Conservation (phyloP, 2,113 vertebrate genomes). For the Xenopus laevis region DNA sequence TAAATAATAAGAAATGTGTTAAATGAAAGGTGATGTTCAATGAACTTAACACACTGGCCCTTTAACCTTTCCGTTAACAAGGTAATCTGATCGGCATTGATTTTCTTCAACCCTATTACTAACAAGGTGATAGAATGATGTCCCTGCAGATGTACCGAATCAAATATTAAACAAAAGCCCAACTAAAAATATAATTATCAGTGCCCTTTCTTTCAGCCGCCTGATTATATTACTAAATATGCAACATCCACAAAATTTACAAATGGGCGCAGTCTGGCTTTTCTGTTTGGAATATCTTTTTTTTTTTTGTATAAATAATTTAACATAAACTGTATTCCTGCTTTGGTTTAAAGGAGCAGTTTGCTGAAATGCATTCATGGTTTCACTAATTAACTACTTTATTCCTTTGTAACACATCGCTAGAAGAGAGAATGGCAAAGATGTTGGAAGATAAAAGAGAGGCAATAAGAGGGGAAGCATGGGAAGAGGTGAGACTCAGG, state of each 20-base stretch:
- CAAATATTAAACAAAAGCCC: conserved; percentile 79
- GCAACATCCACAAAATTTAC: conserved; percentile 64
- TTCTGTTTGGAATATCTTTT: conserved; percentile 29
- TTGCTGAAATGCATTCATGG: conserved; percentile 42
- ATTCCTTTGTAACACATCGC: conserved; percentile 26
- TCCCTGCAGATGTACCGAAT: conserved; percentile 85
- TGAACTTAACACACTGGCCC: conserved; percentile 79
- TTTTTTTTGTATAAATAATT: conserved; percentile 32
- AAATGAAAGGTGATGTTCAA: conserved; percentile 80
- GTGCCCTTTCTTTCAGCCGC: conserved; percentile 72
- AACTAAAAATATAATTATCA: conserved; percentile 85
- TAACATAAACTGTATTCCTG: conserved; percentile 33
- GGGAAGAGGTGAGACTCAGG: conserved; percentile 34
- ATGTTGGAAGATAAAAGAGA: conserved; percentile 28
- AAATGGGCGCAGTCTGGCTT: conserved; percentile 34
- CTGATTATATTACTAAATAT: conserved; percentile 78
- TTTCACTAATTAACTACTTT: conserved; percentile 43
- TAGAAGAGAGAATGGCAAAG: conserved; percentile 34
- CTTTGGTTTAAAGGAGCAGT: conserved; percentile 41
- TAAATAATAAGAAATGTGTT: conserved; percentile 78
- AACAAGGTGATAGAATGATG: conserved; percentile 84
- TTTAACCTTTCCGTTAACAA: conserved; percentile 85
- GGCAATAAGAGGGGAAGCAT: conserved; percentile 18
- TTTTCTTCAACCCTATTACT: conserved; percentile 84
- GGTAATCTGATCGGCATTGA: conserved; percentile 94